Conservation (phyloP, 2,888 invertebrate genomes). For the Eupithecia tripunctaria region DNA sequence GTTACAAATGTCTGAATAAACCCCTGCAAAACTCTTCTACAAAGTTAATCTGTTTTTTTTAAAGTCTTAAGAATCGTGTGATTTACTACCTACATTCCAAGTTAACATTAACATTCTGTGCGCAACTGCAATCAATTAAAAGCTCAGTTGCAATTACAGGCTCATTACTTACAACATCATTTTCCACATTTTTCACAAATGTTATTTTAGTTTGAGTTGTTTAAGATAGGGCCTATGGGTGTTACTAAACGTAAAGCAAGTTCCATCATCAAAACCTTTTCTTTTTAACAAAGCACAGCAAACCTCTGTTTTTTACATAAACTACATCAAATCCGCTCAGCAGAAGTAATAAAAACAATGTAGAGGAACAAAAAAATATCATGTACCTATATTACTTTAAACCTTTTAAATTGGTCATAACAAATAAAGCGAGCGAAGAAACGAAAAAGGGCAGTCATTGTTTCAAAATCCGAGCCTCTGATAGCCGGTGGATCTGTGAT, state of each 20-base stretch:
- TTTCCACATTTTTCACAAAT: slow-evolving; percentile 4
- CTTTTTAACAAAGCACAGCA: slow-evolving; percentile 9
- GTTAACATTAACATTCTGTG: slow-evolving; percentile 42
- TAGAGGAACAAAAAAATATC: slow-evolving; percentile 29
- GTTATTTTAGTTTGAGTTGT: background rate
- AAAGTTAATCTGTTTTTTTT: background rate
- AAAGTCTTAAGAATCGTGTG: slow-evolving; percentile 18
- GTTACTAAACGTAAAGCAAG: background rate
- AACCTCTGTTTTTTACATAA: slow-evolving; percentile 21
- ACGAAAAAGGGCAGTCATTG: slow-evolving; percentile 56
- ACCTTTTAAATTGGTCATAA: slow-evolving; percentile 49
- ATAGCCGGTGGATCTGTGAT: slow-evolving; percentile 48
- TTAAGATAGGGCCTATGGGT: background rate
- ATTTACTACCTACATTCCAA: slow-evolving; percentile 40
- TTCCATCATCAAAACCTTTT: background rate
- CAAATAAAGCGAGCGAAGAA: slow-evolving; percentile 49
- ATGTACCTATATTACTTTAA: slow-evolving; percentile 33
- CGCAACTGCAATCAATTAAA: slow-evolving; percentile 43
- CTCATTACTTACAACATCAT: slow-evolving; percentile 34
- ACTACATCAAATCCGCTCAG: slow-evolving; percentile 16
- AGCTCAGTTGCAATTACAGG: slow-evolving; percentile 42
- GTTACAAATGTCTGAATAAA: background rate
- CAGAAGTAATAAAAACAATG: slow-evolving; percentile 30
- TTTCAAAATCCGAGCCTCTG: slow-evolving; percentile 53
- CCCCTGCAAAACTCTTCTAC: background rate